Evolutionary conservation across 1,140 invertebrate genomes (phyloP).

Genomic region (Brachionus sp.): DNA sequence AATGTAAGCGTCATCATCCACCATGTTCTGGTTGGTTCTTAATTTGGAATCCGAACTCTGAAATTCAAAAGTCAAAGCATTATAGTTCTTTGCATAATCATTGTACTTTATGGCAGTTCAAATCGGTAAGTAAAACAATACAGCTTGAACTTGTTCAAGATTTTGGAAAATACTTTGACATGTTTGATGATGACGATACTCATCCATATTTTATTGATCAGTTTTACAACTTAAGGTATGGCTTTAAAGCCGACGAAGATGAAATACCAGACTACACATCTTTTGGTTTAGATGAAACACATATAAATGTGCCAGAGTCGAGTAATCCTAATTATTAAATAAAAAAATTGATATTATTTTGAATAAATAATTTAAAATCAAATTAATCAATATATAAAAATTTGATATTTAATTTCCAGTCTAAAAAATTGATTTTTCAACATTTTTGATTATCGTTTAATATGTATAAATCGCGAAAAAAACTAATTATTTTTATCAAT

Average conservation of each 20-base stretch:
- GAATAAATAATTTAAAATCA: too few species aligned
- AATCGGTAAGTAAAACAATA: conserved; percentile 24
- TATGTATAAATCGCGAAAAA: too few species aligned
- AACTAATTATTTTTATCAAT: too few species aligned
- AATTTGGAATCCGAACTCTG: conserved; percentile 32
- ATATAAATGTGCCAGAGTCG: neutral
- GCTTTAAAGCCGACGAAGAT: conserved; percentile 29
- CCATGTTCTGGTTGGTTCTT: conserved; percentile 23
- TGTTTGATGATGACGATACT: conserved; percentile 45
- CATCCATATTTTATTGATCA: conserved; percentile 44
- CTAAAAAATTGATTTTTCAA: too few species aligned
- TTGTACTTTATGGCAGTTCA: conserved; percentile 21
- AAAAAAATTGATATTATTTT: too few species aligned
- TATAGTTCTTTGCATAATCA: conserved; percentile 11
- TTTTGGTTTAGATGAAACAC: neutral
- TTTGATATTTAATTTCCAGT: too few species aligned
- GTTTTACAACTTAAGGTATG: conserved; percentile 29
- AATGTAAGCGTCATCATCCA: conserved; percentile 38
- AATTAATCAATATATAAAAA: too few species aligned
- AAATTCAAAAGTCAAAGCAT: neutral
- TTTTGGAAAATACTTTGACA: conserved; percentile 33
- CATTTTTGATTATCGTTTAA: too few species aligned
- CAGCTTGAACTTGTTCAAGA: conserved; percentile 8
- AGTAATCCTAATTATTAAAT: neutral
- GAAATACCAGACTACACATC: conserved; percentile 29